Base-by-base conservation (phyloP, 1,140 invertebrate species). In the Bombus picipes region DNA sequence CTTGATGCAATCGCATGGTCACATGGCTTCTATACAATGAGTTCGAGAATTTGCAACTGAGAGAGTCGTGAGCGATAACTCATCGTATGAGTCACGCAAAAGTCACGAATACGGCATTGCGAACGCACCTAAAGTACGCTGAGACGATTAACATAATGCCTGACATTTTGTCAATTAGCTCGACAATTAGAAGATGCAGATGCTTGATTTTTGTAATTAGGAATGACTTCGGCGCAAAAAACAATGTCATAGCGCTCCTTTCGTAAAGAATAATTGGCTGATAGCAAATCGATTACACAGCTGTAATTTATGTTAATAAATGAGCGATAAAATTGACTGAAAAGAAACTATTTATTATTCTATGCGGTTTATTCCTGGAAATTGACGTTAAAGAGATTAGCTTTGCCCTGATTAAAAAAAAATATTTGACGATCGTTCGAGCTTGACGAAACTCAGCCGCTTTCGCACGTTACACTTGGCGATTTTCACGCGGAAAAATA, bases 1-100 rank as follows among this genome's bases (percentile, higher is more conserved):
- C 88, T 91, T 88, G 88, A 88, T 84, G 86, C 74, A 78, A 89
- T 87, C 73, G 83, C 70, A 85, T 57, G 85, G 73, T 91, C 83
- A 78, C 76, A 79, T 83, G 86, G 41, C 39, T 80, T 80, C 76
- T 71, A 73, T 75, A 76, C 76, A 83, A 88, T 47, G 76, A 88
- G 87, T 82, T 70, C 65, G 84, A 83, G 87, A 90, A 88, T 91
- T 91, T 72, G 80, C 71, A 89, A 59, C 71, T 39, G 39, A 62
- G 39, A 59, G 88, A 90, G 81, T 89, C 81, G 84, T 70, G 66
- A 72, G 59, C 77, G 78, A 89, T 90, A 90, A 90, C 77, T 90
- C 82, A 90, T 87, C 80, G 80, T 47, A n/a, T 90, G 87, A 89
- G 32, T 89, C 89, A 91, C 53, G 78, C 41, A 13, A 22, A 4